phyloP scores from a whole-genome alignment of 2,113 vertebrate genomes.

The Odobenus rosmarus region DNA sequence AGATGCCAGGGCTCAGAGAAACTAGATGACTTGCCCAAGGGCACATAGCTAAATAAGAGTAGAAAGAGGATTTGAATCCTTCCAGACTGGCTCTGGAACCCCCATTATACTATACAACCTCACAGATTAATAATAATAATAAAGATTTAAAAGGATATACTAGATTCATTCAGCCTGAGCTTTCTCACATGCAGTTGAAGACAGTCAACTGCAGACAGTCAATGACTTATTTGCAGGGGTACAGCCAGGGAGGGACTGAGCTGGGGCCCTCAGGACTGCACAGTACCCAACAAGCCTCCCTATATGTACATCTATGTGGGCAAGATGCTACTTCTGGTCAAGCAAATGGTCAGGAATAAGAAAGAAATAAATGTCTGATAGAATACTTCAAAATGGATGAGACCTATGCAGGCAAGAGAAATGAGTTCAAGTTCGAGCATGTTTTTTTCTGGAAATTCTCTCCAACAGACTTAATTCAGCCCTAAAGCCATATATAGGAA shows the following conservation, averaged over 20 bases:
- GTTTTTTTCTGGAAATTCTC: neutral
- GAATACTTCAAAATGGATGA: neutral
- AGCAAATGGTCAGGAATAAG: neutral
- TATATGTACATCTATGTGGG: fast-evolving
- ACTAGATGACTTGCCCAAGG: neutral
- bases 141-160: neutral
- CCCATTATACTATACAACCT: neutral
- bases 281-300: neutral
- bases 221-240: neutral
- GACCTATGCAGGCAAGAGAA: neutral
- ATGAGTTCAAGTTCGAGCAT: neutral
- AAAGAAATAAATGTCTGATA: neutral
- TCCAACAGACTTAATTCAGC: neutral
- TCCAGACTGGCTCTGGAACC: neutral
- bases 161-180: too few relatives aligned
- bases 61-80: neutral
- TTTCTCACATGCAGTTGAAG: neutral
- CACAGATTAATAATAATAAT: neutral
- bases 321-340: neutral
- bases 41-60: neutral
- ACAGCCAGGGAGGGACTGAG: neutral
- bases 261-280: neutral
- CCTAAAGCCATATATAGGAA: neutral
- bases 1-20: neutral
- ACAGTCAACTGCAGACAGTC: neutral